phyloP scores from a whole-genome alignment of 2,797 vertebrate genomes.

The Erpetoichthys calabaricus region DNA sequence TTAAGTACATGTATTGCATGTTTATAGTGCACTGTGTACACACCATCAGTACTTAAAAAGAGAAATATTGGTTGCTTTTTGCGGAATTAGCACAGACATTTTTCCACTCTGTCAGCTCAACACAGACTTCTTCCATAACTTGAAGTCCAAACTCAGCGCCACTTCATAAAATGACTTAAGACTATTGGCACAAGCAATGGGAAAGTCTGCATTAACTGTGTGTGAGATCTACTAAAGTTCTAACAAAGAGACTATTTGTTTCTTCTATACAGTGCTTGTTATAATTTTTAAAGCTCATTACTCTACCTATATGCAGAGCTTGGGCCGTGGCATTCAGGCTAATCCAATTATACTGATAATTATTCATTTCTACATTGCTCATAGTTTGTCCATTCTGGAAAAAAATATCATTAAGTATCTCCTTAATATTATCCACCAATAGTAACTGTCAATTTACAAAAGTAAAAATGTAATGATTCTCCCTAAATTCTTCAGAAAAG shows the following conservation, averaged over 20 bases:
- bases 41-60: too few species aligned
- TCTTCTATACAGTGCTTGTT: conserved; percentile 12
- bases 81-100: conserved; percentile 49
- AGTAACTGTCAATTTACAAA: too few species aligned
- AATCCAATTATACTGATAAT: too few species aligned
- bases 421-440: too few species aligned
- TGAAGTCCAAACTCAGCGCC: conserved; percentile 47
- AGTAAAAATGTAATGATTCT: too few species aligned
- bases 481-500: too few species aligned
- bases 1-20: too few species aligned
- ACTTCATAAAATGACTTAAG: conserved; percentile 73
- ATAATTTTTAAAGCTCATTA: not conserved
- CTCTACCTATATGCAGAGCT: not conserved
- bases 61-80: conserved; percentile 10
- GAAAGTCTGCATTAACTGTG: conserved; percentile 68
- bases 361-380: too few species aligned
- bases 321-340: not conserved
- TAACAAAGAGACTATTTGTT: conserved; percentile 66
- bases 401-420: too few species aligned
- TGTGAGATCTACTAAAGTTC: conserved; percentile 52
- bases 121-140: conserved; percentile 45
- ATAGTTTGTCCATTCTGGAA: too few species aligned
- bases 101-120: conserved; percentile 59
- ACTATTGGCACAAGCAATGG: conserved; percentile 62
- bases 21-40: too few species aligned